Evolutionary conservation across 2,797 vertebrate species (phyloP), one percentile per base, ranked within the genome.

Genomic region (Cheirogaleus major): DNA sequence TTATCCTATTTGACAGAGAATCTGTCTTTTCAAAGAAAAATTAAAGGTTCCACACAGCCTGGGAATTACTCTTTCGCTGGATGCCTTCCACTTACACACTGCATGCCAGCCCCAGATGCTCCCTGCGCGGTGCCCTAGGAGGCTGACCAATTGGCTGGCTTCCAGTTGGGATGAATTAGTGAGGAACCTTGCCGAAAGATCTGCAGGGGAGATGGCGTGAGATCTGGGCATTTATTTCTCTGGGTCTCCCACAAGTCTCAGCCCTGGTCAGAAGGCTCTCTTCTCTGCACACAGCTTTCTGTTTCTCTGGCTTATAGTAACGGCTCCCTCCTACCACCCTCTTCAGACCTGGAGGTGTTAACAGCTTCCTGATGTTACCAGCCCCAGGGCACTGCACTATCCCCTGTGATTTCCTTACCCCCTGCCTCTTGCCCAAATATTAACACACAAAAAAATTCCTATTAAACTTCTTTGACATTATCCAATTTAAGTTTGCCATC

Each of bases 381-480:
- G 75, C 61, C 81, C 43, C 18, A 72, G 76, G 70, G 17, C 27
- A 73, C 25, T 22, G 5, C 12, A 91, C 17, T 72, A 27, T 93
- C 59, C 83, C 63, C 41, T 52, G 25, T 95, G 83, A 96, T 89
- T 89, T 86, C 45, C 43, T 48, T 84, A 91, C 23, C 12, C 35
- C 32, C 30, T 88, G 45, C 27, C 78, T 95, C 48, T 87, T 92
- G 48, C 23, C 59, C 38, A 91, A 93, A 91, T 83, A 92, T 93
- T 92, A 18, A 61, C 89, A 82, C n/a, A n/a, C n/a, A 75, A 95
- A 65, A n/a, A n/a, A 32, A 65, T 59, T 45, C 76, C 73, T 92
- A 88, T 87, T 84, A 95, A 96, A 97, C 69, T 59, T 72, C 38
- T 96, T 95, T 91, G 85, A 96, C 94, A 97, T 96, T 67, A 96